phyloP scores from a whole-genome alignment of 2,797 vertebrate species.

The Myripristis jacobus region DNA sequence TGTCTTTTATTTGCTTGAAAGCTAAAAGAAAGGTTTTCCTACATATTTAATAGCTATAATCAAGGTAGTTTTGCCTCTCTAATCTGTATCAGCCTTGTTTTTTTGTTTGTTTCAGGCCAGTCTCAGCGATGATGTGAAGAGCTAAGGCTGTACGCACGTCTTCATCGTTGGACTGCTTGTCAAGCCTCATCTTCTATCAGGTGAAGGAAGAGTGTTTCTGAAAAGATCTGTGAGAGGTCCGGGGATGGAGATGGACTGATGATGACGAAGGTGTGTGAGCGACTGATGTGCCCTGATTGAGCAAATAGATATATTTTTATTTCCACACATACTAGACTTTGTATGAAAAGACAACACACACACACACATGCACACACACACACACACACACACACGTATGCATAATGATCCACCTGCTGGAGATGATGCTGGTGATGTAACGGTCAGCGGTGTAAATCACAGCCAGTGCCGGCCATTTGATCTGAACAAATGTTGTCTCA shows the following conservation, averaged over 20 bases:
- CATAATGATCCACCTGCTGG: slow-evolving; percentile 18
- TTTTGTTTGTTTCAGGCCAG: slow-evolving; percentile 59
- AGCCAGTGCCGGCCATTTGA: slow-evolving; percentile 38
- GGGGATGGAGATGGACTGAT: background rate
- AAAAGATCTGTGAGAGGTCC: background rate
- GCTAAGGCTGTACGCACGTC: background rate
- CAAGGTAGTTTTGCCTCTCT: background rate
- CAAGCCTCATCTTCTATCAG: slow-evolving; percentile 11
- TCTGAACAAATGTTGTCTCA: slow-evolving; percentile 76
- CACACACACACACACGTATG: background rate
- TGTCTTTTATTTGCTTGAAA: no score
- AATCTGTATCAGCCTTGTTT: slow-evolving; percentile 3
- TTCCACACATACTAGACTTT: slow-evolving; percentile 1
- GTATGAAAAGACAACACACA: background rate
- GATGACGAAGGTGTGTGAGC: background rate
- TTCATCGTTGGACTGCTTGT: background rate
- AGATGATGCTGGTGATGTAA: slow-evolving; percentile 20
- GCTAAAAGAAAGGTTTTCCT: no score
- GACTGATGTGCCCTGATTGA: background rate
- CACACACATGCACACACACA: slow-evolving; percentile 3
- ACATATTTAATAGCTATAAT: no score
- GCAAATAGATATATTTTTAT: slow-evolving; percentile 10
- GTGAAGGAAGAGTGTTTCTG: slow-evolving; percentile 10
- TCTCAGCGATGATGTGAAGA: slow-evolving; percentile 40
- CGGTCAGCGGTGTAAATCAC: slow-evolving; percentile 55